These are phyloP conservation scores for Pseudomyrmex cubaensis DNA, from an alignment of 1,140 invertebrate species.

Conservation along the genomic window DNA sequence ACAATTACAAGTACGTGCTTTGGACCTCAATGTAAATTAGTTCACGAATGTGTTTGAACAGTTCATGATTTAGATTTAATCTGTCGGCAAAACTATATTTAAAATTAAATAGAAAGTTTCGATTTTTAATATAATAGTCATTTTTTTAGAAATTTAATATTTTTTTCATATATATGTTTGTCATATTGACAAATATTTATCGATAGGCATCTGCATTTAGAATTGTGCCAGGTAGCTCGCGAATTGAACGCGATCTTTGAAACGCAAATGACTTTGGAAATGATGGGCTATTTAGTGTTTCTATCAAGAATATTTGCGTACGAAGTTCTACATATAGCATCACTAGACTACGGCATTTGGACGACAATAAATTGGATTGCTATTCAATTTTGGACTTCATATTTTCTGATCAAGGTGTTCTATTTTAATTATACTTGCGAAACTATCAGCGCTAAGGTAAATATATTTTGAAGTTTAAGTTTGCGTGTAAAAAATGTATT, in stretches of 20 bases:
- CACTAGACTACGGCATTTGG: neutral
- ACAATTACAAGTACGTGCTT: slow-evolving; percentile 1
- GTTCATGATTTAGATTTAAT: neutral
- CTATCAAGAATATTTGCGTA: neutral
- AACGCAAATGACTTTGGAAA: neutral
- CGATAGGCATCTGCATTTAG: slow-evolving; percentile 34
- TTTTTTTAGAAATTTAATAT: neutral
- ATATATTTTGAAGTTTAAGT: neutral
- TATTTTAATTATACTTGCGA: slow-evolving; percentile 15
- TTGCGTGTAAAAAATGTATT: neutral
- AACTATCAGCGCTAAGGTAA: slow-evolving; percentile 3
- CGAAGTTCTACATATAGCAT: neutral
- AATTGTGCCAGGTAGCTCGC: slow-evolving; percentile 20
- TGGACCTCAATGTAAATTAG: slow-evolving; percentile 39
- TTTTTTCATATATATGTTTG: neutral
- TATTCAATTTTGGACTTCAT: neutral
- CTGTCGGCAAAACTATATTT: neutral
- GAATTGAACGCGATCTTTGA: slow-evolving; percentile 27
- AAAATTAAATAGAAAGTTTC: neutral
- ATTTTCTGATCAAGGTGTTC: neutral
- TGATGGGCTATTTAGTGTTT: neutral
- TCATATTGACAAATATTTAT: neutral
- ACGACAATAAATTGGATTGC: neutral
- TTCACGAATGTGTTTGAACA: neutral
- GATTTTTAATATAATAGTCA: slow-evolving; percentile 5